phyloP scores from a whole-genome alignment of 2,888 invertebrate genomes.

The Napeogenes inachia region DNA sequence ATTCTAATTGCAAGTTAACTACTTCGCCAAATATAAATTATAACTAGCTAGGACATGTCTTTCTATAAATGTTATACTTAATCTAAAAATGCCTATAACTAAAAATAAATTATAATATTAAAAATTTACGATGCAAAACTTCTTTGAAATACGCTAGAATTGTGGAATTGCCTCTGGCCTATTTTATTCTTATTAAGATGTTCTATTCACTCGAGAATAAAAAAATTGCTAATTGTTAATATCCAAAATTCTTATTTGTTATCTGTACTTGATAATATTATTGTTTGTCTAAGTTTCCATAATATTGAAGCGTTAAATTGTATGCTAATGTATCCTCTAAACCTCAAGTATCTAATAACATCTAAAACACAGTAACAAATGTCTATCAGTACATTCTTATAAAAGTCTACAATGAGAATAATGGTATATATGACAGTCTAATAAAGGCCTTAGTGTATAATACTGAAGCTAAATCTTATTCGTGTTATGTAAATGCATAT shows the following conservation, averaged over 20 bases:
- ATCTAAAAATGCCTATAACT: slow-evolving; percentile 24
- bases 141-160: too few species aligned
- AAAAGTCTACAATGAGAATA: slow-evolving; percentile 12
- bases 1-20: too few species aligned
- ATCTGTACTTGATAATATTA: background rate
- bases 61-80: slow-evolving; percentile 10
- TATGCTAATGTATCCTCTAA: background rate
- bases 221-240: too few species aligned
- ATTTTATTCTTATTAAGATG: slow-evolving; percentile 1
- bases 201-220: too few species aligned
- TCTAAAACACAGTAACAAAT: slow-evolving; percentile 5
- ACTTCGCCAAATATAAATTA: too few species aligned
- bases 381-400: background rate
- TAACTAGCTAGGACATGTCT: slow-evolving; percentile 1
- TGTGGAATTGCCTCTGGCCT: too few species aligned
- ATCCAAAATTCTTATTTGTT: too few species aligned
- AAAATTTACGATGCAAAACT: background rate
- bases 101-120: slow-evolving; percentile 11
- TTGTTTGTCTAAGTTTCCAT: background rate
- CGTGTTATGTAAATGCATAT: slow-evolving; percentile 70
- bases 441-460: slow-evolving; percentile 5
- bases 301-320: slow-evolving; percentile 8
- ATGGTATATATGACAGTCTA: slow-evolving; percentile 3
- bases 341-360: background rate
- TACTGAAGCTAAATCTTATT: slow-evolving; percentile 18